phyloP scores from a whole-genome alignment of 2,888 invertebrate species.

The Drosophila mercatorum region DNA sequence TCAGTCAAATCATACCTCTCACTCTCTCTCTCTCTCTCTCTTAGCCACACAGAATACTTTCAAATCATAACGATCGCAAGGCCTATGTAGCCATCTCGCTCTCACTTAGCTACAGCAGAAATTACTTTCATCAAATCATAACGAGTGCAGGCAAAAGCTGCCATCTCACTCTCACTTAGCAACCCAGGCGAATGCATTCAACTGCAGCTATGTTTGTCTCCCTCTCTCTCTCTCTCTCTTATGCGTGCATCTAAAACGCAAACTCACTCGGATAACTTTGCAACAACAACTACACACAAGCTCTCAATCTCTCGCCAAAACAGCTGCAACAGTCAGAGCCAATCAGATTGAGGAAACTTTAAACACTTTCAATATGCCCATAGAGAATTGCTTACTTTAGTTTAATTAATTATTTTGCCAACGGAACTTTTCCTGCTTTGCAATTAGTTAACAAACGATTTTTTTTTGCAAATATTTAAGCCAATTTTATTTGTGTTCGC shows the following conservation, averaged over 20 bases:
- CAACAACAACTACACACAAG: not conserved
- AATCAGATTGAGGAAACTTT: not conserved
- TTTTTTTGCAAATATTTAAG: constrained; percentile 1
- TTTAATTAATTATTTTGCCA: not conserved
- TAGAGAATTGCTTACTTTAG: not conserved
- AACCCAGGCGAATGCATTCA: too few relatives aligned
- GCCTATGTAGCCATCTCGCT: too few relatives aligned
- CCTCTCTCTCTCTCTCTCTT: too few relatives aligned
- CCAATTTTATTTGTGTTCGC: not conserved
- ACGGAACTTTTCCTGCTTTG: not conserved
- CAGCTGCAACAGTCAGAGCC: not conserved
- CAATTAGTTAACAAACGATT: not conserved
- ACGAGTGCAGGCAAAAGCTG: not conserved
- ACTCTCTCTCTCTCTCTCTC: too few relatives aligned
- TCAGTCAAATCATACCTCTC: not conserved
- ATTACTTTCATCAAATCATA: too few relatives aligned
- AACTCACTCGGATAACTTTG: not conserved
- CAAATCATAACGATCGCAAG: too few relatives aligned
- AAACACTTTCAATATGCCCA: not conserved
- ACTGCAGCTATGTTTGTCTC: too few relatives aligned
- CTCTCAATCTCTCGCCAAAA: not conserved
- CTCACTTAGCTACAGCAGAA: too few relatives aligned
- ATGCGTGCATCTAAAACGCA: not conserved
- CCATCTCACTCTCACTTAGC: too few relatives aligned
- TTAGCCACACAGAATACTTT: too few relatives aligned